phyloP scores from a whole-genome alignment of 30 jellyfish, hydroid and myxozoan genomes.

The Cassiopea xamachana region DNA sequence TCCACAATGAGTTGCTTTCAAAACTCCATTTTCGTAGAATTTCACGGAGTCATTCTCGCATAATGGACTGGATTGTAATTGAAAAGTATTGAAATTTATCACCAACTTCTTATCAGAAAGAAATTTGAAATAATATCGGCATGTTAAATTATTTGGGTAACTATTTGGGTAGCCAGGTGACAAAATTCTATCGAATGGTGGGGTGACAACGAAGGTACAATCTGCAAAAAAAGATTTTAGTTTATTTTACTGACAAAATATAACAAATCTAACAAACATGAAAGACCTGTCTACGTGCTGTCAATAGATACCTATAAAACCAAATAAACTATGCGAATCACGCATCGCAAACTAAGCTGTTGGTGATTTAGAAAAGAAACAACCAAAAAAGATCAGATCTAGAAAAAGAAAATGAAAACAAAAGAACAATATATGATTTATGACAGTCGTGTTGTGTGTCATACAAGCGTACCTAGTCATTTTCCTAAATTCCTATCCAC shows the following conservation, averaged over 20 bases:
- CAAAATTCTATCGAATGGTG: background rate
- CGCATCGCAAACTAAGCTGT: no score
- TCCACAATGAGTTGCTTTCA: background rate
- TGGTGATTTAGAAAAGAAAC: no score
- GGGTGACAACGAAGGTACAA: background rate
- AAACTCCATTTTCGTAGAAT: background rate
- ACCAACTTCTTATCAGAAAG: background rate
- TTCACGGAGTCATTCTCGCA: constrained; percentile 3
- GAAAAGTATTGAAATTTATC: background rate
- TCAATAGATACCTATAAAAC: background rate
- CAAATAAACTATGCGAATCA: no score
- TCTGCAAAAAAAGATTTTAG: background rate
- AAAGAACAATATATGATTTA: no score
- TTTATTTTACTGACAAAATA: background rate
- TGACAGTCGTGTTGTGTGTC: no score
- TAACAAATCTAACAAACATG: background rate
- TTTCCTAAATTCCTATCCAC: no score
- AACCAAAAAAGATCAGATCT: no score
- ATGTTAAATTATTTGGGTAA: background rate
- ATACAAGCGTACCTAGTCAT: no score
- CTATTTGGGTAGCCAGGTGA: constrained; percentile 10
- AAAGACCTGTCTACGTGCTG: background rate
- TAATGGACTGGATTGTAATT: background rate
- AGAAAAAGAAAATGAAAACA: no score
- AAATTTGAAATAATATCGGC: background rate